These are phyloP conservation scores for Pterois miles DNA, from an alignment of 2,797 vertebrate genomes.

Conservation along the genomic window DNA sequence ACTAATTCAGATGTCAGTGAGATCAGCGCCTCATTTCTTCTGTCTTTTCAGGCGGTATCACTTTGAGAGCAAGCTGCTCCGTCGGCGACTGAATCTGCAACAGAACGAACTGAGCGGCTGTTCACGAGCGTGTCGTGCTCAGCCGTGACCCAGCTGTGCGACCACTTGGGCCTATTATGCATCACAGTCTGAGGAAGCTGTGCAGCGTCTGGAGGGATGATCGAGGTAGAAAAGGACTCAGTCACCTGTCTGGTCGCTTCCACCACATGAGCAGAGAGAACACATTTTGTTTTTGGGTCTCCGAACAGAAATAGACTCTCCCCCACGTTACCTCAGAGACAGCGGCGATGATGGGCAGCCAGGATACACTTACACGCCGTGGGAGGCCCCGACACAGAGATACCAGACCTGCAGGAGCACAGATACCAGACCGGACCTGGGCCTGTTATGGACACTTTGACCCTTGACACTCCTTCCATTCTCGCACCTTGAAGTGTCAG, in stretches of 20 bases:
- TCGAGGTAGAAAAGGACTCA: slow-evolving; percentile 5
- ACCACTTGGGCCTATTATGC: slow-evolving; percentile 14
- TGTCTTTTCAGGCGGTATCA: slow-evolving; percentile 20
- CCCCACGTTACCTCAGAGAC: slow-evolving; percentile 44
- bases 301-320: slow-evolving; percentile 56
- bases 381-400: slow-evolving; percentile 29
- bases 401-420: slow-evolving; percentile 23
- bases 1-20: slow-evolving; percentile 58
- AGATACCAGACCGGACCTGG: slow-evolving; percentile 25
- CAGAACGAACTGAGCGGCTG: slow-evolving; percentile 16
- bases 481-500: slow-evolving; percentile 43
- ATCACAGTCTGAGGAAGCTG: slow-evolving; percentile 20
- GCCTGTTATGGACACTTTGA: slow-evolving; percentile 41
- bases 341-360: slow-evolving; percentile 9
- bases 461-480: slow-evolving; percentile 45
- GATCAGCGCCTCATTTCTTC: slow-evolving; percentile 33
- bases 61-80: slow-evolving; percentile 11
- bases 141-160: slow-evolving; percentile 9
- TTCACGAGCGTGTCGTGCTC: slow-evolving; percentile 19
- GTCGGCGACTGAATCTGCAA: slow-evolving; percentile 14
- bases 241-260: slow-evolving; percentile 28
- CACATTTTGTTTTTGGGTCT: neutral
- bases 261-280: slow-evolving; percentile 38
- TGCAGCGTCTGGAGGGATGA: slow-evolving; percentile 3
- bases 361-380: slow-evolving; percentile 19